phyloP scores from a whole-genome alignment of 2,888 invertebrate species.

The Strigamia crassipes region DNA sequence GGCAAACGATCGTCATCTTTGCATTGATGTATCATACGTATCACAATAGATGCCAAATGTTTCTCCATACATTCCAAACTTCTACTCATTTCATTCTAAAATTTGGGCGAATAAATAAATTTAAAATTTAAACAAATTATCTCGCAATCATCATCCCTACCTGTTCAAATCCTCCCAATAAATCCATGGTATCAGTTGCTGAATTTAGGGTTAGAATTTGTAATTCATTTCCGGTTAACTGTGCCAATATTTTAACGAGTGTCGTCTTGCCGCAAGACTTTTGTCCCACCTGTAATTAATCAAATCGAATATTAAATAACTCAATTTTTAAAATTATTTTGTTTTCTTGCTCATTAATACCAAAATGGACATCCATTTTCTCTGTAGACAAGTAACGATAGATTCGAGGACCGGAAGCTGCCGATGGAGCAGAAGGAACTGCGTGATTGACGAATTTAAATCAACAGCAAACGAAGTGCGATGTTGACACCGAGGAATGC shows the following conservation, averaged over 20 bases:
- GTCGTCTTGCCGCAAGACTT: constrained; percentile 80
- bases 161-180: constrained; percentile 98
- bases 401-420: constrained; percentile 70
- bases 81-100: background rate
- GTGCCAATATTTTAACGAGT: constrained; percentile 74
- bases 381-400: constrained; percentile 81
- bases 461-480: background rate
- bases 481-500: constrained; percentile 52
- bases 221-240: constrained; percentile 73
- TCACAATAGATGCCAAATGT: background rate
- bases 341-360: constrained; percentile 60
- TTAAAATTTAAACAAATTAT: background rate
- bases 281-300: constrained; percentile 68
- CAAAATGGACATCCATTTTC: constrained; percentile 90
- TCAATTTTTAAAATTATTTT: background rate
- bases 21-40: background rate
- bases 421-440: constrained; percentile 56
- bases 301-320: background rate
- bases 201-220: constrained; percentile 81
- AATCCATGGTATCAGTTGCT: constrained; percentile 91
- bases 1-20: background rate
- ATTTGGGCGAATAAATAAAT: background rate
- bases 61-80: background rate
- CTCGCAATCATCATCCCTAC: constrained; percentile 61
- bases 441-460: background rate